Conservation (phyloP, 2,888 invertebrate genomes). For the Orthosia cruda region DNA sequence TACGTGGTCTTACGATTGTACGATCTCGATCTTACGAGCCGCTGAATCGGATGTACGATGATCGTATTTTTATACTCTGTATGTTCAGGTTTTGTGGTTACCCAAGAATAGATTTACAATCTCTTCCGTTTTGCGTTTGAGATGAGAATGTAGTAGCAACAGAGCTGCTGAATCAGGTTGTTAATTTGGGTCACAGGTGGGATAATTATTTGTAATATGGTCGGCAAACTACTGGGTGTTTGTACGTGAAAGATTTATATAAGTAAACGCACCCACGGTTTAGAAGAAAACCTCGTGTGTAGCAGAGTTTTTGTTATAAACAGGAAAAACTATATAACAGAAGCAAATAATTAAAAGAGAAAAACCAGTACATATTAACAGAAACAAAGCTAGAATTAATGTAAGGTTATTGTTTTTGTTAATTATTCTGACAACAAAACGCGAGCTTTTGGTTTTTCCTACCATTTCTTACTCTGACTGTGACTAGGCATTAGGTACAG, state of each 20-base stretch:
- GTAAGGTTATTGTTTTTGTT: conserved; percentile 33
- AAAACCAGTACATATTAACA: not conserved
- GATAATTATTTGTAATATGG: conserved; percentile 31
- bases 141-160: conserved; percentile 30
- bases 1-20: conserved; percentile 51
- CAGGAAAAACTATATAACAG: conserved; percentile 1
- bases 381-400: conserved; percentile 10
- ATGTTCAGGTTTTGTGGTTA: conserved; percentile 22
- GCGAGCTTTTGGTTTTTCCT: not conserved
- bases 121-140: conserved; percentile 24
- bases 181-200: conserved; percentile 46
- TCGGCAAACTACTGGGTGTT: conserved; percentile 14
- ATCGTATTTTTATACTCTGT: conserved; percentile 32
- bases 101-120: conserved; percentile 33
- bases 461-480: not conserved
- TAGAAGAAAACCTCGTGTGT: conserved; percentile 23
- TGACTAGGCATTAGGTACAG: too few species aligned
- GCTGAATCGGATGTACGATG: conserved; percentile 32
- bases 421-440: conserved; percentile 20
- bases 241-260: conserved; percentile 39
- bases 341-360: not conserved
- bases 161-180: conserved; percentile 20
- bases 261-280: conserved; percentile 38
- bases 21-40: conserved; percentile 33
- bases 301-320: conserved; percentile 18